A percentile compares a stretch with the other conserved stretches of the same genome.
Conservation (phyloP, 2,113 vertebrate species). For the Hiodon alosoides region DNA sequence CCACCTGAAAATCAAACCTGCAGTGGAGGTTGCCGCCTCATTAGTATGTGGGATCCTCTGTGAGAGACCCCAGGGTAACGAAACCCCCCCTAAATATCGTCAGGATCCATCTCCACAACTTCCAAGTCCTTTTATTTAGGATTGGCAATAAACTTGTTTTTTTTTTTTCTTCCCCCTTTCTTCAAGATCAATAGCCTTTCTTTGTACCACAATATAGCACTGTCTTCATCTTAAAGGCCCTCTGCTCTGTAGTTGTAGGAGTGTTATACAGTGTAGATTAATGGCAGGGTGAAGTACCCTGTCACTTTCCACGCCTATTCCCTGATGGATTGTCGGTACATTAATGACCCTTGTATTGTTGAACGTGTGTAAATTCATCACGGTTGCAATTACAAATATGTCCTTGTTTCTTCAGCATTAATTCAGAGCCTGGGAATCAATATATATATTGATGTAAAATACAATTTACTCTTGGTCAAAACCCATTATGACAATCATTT, state of each 20-base stretch:
- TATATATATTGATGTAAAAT: conserved; percentile 37
- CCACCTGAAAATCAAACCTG: too few relatives aligned
- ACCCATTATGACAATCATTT: conserved; percentile 24
- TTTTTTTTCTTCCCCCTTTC: conserved; percentile 18
- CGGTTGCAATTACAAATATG: conserved; percentile 47
- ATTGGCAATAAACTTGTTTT: conserved; percentile 61
- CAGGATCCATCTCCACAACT: too few relatives aligned
- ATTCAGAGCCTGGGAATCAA: conserved; percentile 36
- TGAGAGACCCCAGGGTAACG: too few relatives aligned
- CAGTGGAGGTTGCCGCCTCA: too few relatives aligned
- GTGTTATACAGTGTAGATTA: conserved; percentile 58
- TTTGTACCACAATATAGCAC: conserved; percentile 55
- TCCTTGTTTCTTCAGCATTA: conserved; percentile 51
- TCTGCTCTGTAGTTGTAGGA: conserved; percentile 40
- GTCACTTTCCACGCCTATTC: conserved; percentile 45
- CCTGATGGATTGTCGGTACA: conserved; percentile 55
- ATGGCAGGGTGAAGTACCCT: conserved; percentile 45
- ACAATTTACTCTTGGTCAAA: conserved; percentile 38
- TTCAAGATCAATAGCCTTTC: conserved; percentile 51
- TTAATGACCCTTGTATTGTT: conserved; percentile 51
- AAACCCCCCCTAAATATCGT: too few relatives aligned
- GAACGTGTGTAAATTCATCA: conserved; percentile 54
- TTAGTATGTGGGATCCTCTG: too few relatives aligned
- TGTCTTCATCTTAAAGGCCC: conserved; percentile 51
- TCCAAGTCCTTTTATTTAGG: too few relatives aligned